Conservation (phyloP, 2,113 vertebrate genomes). For the Trochalopteron elliotii region DNA sequence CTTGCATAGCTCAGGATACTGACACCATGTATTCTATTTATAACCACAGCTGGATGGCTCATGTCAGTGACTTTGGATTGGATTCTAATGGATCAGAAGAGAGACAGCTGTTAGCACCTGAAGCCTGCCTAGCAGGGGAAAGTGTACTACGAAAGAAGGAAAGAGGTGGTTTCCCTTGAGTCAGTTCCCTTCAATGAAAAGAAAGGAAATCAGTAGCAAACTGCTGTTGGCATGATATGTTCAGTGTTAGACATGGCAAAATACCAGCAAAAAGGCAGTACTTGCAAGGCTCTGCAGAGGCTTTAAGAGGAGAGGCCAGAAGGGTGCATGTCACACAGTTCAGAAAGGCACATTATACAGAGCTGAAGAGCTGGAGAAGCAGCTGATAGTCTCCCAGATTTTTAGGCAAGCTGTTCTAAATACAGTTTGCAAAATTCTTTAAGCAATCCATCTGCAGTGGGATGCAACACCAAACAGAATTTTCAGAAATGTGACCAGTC, state of each 20-base stretch:
- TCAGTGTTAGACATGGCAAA: neutral
- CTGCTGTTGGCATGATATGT: neutral
- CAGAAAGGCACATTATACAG: neutral
- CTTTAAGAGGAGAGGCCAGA: neutral
- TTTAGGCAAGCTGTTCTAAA: conserved; percentile 1
- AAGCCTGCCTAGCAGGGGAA: neutral
- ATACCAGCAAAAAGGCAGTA: neutral
- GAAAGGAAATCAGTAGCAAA: neutral
- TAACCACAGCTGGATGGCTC: neutral
- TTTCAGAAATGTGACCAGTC: neutral
- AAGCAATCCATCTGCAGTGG: neutral
- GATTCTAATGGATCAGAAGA: neutral
- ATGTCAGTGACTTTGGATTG: neutral
- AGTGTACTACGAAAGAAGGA: neutral
- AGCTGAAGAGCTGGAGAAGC: neutral
- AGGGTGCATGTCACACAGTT: neutral
- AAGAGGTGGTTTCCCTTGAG: neutral
- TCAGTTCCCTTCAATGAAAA: neutral
- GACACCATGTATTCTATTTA: neutral
- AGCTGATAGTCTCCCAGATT: neutral
- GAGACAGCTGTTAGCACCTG: neutral
- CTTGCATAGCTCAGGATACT: neutral
- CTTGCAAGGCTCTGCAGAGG: neutral
- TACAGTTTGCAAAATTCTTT: neutral
- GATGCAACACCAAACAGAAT: neutral